Base-by-base conservation (phyloP, 2,888 invertebrate species). In the Germaria angustata region DNA sequence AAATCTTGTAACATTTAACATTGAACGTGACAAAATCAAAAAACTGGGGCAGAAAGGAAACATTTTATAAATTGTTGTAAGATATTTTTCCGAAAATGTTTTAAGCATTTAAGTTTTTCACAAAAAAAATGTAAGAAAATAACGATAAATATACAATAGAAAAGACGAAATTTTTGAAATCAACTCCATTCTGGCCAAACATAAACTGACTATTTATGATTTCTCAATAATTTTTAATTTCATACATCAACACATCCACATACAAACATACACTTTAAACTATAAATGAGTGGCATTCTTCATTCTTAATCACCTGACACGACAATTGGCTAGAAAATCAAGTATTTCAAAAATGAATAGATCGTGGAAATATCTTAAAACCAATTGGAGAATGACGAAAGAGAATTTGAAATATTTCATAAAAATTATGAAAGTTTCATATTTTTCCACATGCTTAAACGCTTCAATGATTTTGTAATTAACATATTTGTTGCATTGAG, bases 1-100 rank as follows among this genome's bases (percentile, higher is more conserved):
- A 84, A 86, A 86, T 76, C 68, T 69, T 36, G 72, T 82, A 82
- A 84, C 86, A 87, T 87, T 88, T 87, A 88, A 87, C 88, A 88
- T 84, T 89, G 89, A 89, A 89, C 89, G 89, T 90, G 89, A 89
- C 89, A 90, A 89, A 90, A 90, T 82, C 86, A 84, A 85, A 87
- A 88, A 88, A 89, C 89, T 89, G 66, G 76, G 49, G 57, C 53
- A 61, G 32, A 81, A 71, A 34, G 32, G 71, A 65, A 81, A 76
- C 76, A 78, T 72, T 61, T 66, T 66, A 17, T 55, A 73, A 72
- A 55, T 73, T 73, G 53, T 68, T 44, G 15, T n/a, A 63, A 63
- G 75, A 78, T 73, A 73, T 78, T 68, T 72, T 65, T 32, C 32
- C 53, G 63, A 69, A 46, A 68, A 63, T 73, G 36, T 76, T 66